Base-by-base conservation (phyloP, 2,888 invertebrate genomes). In the Drosophila recens region DNA sequence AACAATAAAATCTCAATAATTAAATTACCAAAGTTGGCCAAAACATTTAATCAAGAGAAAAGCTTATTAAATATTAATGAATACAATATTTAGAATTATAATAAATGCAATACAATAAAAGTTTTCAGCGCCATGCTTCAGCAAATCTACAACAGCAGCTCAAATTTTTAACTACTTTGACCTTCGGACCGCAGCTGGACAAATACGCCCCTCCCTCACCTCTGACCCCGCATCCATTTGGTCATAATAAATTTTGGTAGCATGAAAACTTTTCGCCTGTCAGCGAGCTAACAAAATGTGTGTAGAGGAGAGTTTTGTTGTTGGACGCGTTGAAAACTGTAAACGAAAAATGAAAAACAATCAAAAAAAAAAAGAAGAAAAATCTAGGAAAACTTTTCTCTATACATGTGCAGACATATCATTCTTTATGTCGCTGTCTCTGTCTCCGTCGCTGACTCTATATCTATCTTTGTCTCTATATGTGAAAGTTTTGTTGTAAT, bases 211-310 rank as follows among this genome's bases (percentile, higher is more conserved):
- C 43, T 3, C 8, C 30, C 17, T 15, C 43, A 13, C 59, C 10
- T 8, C 20, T 23, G 9, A 5, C 17, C 1, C 17, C 30, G 9
- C 13, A 20, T 17, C 20, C 13, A 27, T 54, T 79, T 48, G 75
- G 71, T 71, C 77, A 78, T 86, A 84, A 84, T 86, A 84, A 86
- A 84, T 84, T 86, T 76, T 72, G 73, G 67, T 71, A 59, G 62
- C 75, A 77, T 72, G 67, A 62, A 80, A 84, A 84, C 80, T 86
- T 86, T 80, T 69, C 76, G 84, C 84, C 82, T 86, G 86, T 84
- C 84, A 84, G 86, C 83, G 80, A 78, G 75, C 75, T 80, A 73
- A 69, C 78, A 81, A 79, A 81, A 80, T 84, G 75, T 76, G 59
- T 49, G 63, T 9, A 20, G 43, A 5, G 45, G 5, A 23, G 72